Conservation (phyloP, 2,888 invertebrate species). For the Aphodius granarius region DNA sequence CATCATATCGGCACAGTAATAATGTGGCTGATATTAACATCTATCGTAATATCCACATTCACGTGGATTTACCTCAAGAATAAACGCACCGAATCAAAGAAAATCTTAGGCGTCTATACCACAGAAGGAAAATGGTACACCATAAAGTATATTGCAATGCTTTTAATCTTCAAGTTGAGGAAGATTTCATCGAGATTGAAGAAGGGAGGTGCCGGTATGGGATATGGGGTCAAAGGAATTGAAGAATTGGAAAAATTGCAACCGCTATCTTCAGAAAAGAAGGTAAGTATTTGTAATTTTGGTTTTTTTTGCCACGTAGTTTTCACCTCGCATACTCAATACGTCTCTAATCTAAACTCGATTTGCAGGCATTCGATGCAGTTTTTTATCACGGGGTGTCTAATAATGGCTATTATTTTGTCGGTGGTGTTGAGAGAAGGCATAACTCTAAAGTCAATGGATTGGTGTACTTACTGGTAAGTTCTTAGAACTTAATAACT, state of each 20-base stretch:
- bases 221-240: conserved; percentile 55
- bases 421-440: conserved; percentile 68
- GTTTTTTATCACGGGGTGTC: conserved; percentile 75
- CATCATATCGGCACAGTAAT: not conserved
- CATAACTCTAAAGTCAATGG: conserved; percentile 68
- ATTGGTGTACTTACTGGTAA: conserved; percentile 66
- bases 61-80: conserved; percentile 29
- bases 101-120: conserved; percentile 63
- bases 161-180: conserved; percentile 57
- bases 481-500: conserved; percentile 31
- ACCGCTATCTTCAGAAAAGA: conserved; percentile 59
- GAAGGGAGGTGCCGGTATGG: conserved; percentile 51
- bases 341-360: not conserved
- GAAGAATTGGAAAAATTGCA: conserved; percentile 63
- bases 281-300: too few species aligned
- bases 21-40: conserved; percentile 21
- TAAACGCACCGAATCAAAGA: conserved; percentile 52
- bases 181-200: conserved; percentile 55
- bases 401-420: conserved; percentile 64
- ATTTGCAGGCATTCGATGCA: conserved; percentile 71
- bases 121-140: conserved; percentile 66
- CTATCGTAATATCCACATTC: conserved; percentile 18
- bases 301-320: too few species aligned
- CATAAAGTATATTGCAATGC: conserved; percentile 62
- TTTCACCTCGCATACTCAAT: not conserved